phyloP scores from a whole-genome alignment of 2,797 vertebrate genomes.

The Loris lydekkerianus region DNA sequence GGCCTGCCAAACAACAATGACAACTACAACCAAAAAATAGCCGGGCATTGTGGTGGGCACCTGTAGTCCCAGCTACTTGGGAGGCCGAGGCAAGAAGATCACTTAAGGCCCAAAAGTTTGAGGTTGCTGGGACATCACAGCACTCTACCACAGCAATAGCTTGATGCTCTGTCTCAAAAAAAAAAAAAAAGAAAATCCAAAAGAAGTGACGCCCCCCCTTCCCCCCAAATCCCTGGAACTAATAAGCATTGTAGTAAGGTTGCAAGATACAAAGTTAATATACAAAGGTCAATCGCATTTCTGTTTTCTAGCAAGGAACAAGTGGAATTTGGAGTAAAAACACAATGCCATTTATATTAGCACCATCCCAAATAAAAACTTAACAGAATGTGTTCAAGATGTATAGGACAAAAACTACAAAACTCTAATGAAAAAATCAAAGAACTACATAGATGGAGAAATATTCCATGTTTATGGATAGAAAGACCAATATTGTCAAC shows the following conservation, averaged over 20 bases:
- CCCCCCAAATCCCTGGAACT: background rate
- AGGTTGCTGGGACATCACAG: no score
- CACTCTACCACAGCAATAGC: no score
- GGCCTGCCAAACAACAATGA: no score
- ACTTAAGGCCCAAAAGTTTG: no score
- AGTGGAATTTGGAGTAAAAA: conserved; percentile 31
- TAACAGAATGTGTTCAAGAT: conserved; percentile 28
- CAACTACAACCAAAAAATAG: no score
- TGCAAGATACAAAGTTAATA: background rate
- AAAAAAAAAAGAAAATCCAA: background rate
- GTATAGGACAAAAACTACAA: background rate
- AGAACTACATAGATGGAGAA: background rate
- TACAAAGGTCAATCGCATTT: background rate
- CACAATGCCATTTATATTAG: background rate
- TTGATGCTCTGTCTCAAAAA: no score
- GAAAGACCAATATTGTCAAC: background rate
- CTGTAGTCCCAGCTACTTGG: no score
- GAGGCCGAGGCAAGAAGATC: no score
- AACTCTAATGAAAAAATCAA: background rate
- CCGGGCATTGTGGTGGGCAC: no score
- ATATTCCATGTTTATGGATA: background rate
- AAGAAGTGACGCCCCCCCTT: background rate
- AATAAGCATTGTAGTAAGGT: background rate
- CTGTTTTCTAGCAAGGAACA: background rate
- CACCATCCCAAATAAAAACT: background rate